Evolutionary conservation across 2,888 invertebrate genomes (phyloP), one percentile per base, ranked within the genome.

Genomic region (Watsonalla binaria): DNA sequence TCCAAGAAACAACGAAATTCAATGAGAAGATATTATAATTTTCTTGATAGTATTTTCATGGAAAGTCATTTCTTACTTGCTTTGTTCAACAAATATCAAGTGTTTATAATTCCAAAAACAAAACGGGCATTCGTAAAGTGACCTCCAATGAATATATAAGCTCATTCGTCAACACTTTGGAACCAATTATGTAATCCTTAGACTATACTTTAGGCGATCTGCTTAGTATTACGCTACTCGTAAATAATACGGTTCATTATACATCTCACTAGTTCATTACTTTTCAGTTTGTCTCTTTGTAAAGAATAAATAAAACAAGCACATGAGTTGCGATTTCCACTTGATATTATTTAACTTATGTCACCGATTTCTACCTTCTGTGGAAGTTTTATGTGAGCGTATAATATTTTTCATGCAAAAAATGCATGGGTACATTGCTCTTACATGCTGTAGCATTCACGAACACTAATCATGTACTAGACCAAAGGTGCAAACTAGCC

Each of bases 11-110:
- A 53, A 60, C 52, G 24, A 24, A 24, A 24, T 24, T 24, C 24
- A 24, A 24, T 24, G 24, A 24, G 24, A 1, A 24, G 24, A 24
- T 24, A 24, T 24, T 24, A 59, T 63, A 56, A 53, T 52, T 60
- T 54, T 46, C 45, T 58, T 53, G 65, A 76, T 72, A 59, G 70
- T 67, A 67, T 66, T 73, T 70, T 75, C 74, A 74, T 76, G 68
- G 68, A 74, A 74, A 76, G 56, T 60, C 51, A 55, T 56, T 64
- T 62, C 63, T 66, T 72, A 62, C 58, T 67, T 68, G 61, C 63
- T 58, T 63, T 65, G 65, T 42, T 69, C 62, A 67, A 58, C 51
- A 56, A 57, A 56, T 35, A 47, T 35, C 57, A 47, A 62, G 63
- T 67, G 64, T 74, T 74, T 72, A 60, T 65, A 63, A 65, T 66